phyloP scores from a whole-genome alignment of 2,888 invertebrate genomes.

The Meliscaeva auricollis region DNA sequence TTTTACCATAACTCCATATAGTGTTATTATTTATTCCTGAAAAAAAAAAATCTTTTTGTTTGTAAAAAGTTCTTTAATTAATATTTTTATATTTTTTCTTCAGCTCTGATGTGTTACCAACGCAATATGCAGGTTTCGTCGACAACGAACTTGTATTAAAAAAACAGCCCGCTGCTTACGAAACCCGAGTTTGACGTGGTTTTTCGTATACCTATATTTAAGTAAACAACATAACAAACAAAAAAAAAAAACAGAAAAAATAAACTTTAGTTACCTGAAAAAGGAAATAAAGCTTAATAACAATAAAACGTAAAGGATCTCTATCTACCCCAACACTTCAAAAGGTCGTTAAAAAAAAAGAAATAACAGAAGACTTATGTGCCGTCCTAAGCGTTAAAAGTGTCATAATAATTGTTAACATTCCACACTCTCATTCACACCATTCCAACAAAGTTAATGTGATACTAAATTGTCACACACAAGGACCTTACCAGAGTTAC shows the following conservation, averaged over 20 bases:
- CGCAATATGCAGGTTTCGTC: conserved; percentile 98
- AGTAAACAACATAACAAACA: neutral
- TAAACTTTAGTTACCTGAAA: conserved; percentile 8
- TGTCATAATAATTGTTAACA: conserved; percentile 75
- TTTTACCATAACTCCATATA: too few relatives aligned
- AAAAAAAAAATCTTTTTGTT: neutral
- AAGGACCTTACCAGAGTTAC: conserved; percentile 55
- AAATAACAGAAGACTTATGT: conserved; percentile 31
- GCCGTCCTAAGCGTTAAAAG: conserved; percentile 42
- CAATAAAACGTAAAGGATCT: conserved; percentile 32
- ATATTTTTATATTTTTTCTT: neutral
- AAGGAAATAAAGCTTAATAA: conserved; percentile 24
- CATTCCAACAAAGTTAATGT: conserved; percentile 64
- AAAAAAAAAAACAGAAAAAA: neutral
- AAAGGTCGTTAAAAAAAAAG: conserved; percentile 38
- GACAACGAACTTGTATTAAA: conserved; percentile 93
- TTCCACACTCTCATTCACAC: conserved; percentile 57
- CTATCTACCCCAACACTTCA: neutral
- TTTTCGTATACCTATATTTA: too few relatives aligned
- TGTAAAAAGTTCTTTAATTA: neutral
- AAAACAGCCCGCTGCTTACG: conserved; percentile 92
- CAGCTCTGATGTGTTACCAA: conserved; percentile 82
- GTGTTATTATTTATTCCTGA: neutral
- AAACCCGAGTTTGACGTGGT: conserved; percentile 93
- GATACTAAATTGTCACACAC: conserved; percentile 71